Conservation (phyloP, 2,797 vertebrate genomes). For the Lindbergichthys nudifrons region DNA sequence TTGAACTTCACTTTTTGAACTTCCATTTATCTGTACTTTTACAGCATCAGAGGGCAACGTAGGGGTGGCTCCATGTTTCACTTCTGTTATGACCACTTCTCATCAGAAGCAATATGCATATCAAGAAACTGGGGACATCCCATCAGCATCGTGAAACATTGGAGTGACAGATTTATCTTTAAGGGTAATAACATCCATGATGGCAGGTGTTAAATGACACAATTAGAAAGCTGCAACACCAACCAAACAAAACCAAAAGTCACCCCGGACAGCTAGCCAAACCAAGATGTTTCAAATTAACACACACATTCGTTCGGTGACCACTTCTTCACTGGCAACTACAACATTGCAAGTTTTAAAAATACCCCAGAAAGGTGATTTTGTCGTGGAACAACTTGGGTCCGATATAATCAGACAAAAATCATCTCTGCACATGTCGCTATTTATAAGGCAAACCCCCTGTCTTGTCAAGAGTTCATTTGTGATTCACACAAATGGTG, state of each 20-base stretch:
- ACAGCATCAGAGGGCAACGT: conserved; percentile 50
- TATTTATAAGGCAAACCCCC: background rate
- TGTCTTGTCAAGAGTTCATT: background rate
- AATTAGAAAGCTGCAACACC: background rate
- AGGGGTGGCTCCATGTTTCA: conserved; percentile 71
- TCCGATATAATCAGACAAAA: background rate
- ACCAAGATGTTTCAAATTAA: background rate
- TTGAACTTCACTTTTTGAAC: conserved; percentile 32
- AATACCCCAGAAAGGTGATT: conserved; percentile 15
- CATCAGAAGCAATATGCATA: conserved; percentile 8
- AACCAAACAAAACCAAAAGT: conserved; percentile 4
- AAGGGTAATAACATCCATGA: conserved; percentile 1
- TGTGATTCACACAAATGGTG: no score
- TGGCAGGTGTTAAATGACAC: conserved; percentile 13
- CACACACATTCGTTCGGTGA: conserved; percentile 5
- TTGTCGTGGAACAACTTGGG: background rate
- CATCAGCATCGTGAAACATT: background rate
- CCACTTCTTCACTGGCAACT: conserved; percentile 8
- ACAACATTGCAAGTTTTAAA: background rate
- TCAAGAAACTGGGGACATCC: conserved; percentile 39
- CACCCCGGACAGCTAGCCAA: background rate
- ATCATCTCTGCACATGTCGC: background rate
- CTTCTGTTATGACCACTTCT: conserved; percentile 65
- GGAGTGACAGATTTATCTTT: conserved; percentile 12
- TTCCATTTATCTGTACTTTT: conserved; percentile 28